Percentiles rank a stretch among this genome's conserved stretches.
These are phyloP conservation scores for Choristoneura fumiferana DNA, from an alignment of 1,140 invertebrate genomes.

Conservation along the genomic window DNA sequence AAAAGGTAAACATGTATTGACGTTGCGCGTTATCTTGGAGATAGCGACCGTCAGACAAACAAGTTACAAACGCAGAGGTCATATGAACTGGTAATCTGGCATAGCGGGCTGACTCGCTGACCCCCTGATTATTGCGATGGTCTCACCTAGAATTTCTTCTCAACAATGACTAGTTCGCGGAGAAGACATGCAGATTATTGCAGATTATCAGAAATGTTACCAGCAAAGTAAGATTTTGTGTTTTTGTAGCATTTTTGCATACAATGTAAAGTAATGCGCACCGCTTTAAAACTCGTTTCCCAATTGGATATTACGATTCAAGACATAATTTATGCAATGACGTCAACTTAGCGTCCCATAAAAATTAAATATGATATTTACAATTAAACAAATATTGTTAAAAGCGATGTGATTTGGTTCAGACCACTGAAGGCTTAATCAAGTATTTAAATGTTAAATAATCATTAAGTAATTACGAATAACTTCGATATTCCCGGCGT, in stretches of 20 bases:
- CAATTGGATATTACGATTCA: background rate
- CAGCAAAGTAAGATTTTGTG: background rate
- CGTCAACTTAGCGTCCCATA: conserved; percentile 10
- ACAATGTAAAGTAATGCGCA: background rate
- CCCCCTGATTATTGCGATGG: conserved; percentile 3
- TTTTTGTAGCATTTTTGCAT: background rate
- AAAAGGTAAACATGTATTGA: conserved; percentile 16
- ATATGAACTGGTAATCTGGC: conserved; percentile 2
- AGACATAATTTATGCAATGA: conserved; percentile 12
- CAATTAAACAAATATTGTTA: no score
- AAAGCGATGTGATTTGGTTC: no score
- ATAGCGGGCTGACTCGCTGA: conserved; percentile 7
- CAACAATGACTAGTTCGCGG: background rate
- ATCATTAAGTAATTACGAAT: no score
- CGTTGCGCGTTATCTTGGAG: background rate
- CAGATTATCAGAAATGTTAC: background rate
- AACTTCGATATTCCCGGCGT: no score
- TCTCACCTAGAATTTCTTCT: conserved; percentile 10
- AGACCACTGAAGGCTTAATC: no score
- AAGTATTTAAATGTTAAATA: no score
- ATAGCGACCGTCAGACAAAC: conserved; percentile 15
- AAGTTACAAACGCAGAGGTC: conserved; percentile 12
- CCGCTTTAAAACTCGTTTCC: background rate
- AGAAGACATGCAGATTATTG: background rate
- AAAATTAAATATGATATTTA: background rate